Percentiles rank a stretch among this genome's conserved stretches.
Conservation (phyloP, 2,113 vertebrate genomes). For the Sapayoa aenigma region DNA sequence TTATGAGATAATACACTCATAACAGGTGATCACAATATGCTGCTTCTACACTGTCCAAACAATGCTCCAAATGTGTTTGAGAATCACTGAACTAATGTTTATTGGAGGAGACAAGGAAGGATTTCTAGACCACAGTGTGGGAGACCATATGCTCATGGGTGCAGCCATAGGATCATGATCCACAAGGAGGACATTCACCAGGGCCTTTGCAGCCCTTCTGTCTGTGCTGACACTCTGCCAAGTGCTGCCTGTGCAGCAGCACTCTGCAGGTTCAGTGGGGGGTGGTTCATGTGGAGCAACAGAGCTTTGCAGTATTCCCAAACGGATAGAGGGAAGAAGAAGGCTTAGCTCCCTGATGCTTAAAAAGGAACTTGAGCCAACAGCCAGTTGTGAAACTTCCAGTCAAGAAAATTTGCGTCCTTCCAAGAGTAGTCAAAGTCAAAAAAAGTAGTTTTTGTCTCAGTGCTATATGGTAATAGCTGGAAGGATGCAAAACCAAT, state of each 20-base stretch:
- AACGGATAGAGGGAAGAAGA: neutral
- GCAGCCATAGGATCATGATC: neutral
- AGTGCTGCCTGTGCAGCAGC: neutral
- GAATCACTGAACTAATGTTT: neutral
- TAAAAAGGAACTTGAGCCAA: neutral
- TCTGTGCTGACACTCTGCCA: neutral
- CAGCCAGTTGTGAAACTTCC: neutral
- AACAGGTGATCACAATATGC: neutral
- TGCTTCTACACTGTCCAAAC: neutral
- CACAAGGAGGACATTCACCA: neutral
- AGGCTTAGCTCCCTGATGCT: neutral
- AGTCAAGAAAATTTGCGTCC: neutral
- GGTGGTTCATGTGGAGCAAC: neutral
- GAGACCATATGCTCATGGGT: neutral
- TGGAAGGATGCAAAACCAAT: neutral
- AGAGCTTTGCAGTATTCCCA: neutral
- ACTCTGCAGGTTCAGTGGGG: neutral
- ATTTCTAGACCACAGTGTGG: neutral
- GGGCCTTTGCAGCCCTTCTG: neutral
- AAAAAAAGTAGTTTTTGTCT: neutral
- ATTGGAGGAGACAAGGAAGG: neutral
- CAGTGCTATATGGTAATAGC: neutral
- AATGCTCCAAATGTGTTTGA: accelerated
- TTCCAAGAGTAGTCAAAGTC: neutral
- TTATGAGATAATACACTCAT: neutral